Conservation (phyloP, 2,888 invertebrate genomes). For the Endotricha flammealis region DNA sequence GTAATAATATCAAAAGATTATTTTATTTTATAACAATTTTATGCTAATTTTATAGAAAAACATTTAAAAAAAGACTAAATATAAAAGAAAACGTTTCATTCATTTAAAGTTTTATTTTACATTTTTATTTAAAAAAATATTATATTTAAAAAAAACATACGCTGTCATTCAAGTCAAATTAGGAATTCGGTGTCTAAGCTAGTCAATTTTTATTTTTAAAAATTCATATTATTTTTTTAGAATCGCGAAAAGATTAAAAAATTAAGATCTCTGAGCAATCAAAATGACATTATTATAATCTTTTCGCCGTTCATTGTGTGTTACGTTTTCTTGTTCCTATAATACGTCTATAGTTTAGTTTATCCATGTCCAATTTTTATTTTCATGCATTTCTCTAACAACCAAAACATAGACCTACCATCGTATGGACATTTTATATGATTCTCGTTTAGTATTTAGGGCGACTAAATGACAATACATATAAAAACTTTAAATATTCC, state of each 20-base stretch:
- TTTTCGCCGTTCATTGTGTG: constrained; percentile 38
- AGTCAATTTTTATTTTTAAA: constrained; percentile 14
- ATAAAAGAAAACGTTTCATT: too few species aligned
- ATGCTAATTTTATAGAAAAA: neutral
- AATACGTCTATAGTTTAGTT: constrained; percentile 17
- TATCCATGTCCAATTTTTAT: constrained; percentile 14
- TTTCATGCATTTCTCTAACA: constrained; percentile 19
- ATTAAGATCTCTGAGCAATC: constrained; percentile 35
- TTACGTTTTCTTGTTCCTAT: constrained; percentile 36
- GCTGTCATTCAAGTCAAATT: constrained; percentile 23
- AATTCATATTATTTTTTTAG: constrained; percentile 9
- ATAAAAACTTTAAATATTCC: constrained; percentile 70
- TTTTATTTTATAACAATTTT: too few species aligned
- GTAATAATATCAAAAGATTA: too few species aligned
- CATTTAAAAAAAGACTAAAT: too few species aligned
- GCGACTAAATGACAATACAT: constrained; percentile 77
- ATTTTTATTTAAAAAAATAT: neutral
- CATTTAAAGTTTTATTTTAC: neutral
- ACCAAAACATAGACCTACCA: constrained; percentile 12
- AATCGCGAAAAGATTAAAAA: constrained; percentile 34
- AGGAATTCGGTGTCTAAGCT: constrained; percentile 11
- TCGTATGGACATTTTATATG: constrained; percentile 55
- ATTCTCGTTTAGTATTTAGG: constrained; percentile 75
- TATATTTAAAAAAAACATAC: constrained; percentile 18
- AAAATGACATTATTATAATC: constrained; percentile 24